These are phyloP conservation scores for Neodiprion pinetum DNA, from an alignment of 1,140 invertebrate genomes.

Conservation along the genomic window DNA sequence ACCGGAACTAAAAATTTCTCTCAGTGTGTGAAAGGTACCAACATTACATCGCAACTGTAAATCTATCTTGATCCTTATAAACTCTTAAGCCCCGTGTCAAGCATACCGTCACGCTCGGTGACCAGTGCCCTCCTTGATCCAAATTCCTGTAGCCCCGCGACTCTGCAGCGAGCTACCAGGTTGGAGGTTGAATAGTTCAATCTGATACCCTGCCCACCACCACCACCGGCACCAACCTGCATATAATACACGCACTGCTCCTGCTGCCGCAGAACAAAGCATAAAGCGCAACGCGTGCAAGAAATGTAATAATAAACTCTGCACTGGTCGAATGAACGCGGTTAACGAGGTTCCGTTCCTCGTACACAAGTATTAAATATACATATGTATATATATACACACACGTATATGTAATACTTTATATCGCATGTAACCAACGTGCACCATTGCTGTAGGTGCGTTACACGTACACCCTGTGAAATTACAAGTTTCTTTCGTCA, in stretches of 20 bases:
- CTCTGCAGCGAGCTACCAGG: background rate
- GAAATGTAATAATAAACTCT: background rate
- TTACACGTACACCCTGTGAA: too few relatives aligned
- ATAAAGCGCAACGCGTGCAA: background rate
- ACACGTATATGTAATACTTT: too few relatives aligned
- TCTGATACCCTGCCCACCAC: background rate
- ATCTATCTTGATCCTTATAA: background rate
- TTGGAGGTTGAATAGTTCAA: slow-evolving; percentile 1
- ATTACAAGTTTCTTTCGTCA: too few relatives aligned
- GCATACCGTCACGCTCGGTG: background rate
- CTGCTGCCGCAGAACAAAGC: background rate
- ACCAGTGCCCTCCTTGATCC: slow-evolving; percentile 6
- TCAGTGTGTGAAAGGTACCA: too few relatives aligned
- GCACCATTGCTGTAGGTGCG: too few relatives aligned
- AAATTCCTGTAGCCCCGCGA: background rate
- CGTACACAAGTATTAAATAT: background rate
- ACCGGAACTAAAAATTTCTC: too few relatives aligned
- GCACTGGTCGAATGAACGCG: slow-evolving; percentile 1
- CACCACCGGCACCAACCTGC: background rate
- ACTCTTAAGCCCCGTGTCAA: background rate
- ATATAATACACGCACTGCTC: too few relatives aligned
- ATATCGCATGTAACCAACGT: too few relatives aligned
- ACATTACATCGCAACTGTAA: background rate
- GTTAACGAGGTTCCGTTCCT: slow-evolving; percentile 4
- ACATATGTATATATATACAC: too few relatives aligned